phyloP scores from a whole-genome alignment of 1,140 invertebrate species.

The Drosophila murphyi region DNA sequence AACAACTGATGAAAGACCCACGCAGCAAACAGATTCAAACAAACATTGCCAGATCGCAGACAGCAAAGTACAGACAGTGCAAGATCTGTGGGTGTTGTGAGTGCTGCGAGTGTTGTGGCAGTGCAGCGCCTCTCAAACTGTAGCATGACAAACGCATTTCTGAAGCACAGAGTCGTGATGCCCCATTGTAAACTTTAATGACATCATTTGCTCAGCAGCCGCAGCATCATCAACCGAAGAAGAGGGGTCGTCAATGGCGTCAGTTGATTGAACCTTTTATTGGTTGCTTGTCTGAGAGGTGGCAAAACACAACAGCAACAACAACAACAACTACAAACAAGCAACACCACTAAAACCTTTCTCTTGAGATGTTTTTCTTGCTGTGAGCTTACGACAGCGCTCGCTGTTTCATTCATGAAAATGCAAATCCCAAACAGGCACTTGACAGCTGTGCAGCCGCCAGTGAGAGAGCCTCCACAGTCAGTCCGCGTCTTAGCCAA shows the following conservation, averaged over 20 bases:
- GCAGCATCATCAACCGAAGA: not conserved
- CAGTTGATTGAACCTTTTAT: constrained; percentile 74
- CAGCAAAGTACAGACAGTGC: not conserved
- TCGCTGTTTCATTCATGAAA: constrained; percentile 71
- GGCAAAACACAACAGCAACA: constrained; percentile 36
- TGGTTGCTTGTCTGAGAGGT: constrained; percentile 43
- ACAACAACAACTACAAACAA: constrained; percentile 20
- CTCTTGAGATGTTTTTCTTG: constrained; percentile 38
- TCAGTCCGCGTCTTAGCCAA: constrained; percentile 53
- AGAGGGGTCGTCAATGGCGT: constrained; percentile 43
- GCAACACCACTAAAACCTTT: constrained; percentile 49
- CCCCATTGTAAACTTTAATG: constrained; percentile 61
- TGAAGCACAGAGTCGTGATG: constrained; percentile 57
- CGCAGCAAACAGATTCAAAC: constrained; percentile 39
- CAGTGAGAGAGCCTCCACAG: constrained; percentile 29
- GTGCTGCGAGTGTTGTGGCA: not conserved
- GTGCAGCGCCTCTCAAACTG: constrained; percentile 61
- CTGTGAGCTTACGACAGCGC: constrained; percentile 17
- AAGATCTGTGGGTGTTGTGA: constrained; percentile 55
- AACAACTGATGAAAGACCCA: constrained; percentile 49
- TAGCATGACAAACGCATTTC: constrained; percentile 70
- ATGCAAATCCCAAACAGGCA: constrained; percentile 71
- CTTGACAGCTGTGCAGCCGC: constrained; percentile 65
- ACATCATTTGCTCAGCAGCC: constrained; percentile 63
- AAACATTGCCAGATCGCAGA: constrained; percentile 21